Percentiles rank a stretch among this genome's conserved stretches.
These are phyloP conservation scores for Aegithalos caudatus DNA, from an alignment of 2,113 vertebrate species.

Conservation along the genomic window DNA sequence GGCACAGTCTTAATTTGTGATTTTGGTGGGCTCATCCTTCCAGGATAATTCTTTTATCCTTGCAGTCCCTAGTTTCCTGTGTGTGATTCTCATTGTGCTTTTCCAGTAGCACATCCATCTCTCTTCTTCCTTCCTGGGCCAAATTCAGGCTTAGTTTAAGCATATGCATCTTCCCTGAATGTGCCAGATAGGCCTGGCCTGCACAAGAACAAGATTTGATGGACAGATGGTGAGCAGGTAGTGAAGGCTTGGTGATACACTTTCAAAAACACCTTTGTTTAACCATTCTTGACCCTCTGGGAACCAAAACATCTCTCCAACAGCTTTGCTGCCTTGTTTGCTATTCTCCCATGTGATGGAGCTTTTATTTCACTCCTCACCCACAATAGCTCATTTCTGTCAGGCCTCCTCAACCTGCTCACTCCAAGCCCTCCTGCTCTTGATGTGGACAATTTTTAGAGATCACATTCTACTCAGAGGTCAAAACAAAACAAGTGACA, in stretches of 20 bases:
- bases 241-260: background rate
- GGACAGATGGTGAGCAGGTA: background rate
- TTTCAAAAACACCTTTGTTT: background rate
- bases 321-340: background rate
- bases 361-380: background rate
- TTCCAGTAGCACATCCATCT: background rate
- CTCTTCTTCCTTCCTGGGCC: background rate
- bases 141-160: background rate
- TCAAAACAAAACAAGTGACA: slow-evolving; percentile 55
- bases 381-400: background rate
- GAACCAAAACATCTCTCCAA: background rate
- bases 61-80: background rate
- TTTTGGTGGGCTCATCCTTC: background rate
- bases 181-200: background rate
- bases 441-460: slow-evolving; percentile 1
- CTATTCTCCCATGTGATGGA: background rate
- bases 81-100: background rate
- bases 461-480: slow-evolving; percentile 12
- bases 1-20: background rate
- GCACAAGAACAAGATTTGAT: background rate
- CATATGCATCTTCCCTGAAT: background rate
- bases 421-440: background rate
- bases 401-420: background rate
- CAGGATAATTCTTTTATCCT: background rate
- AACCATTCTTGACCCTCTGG: background rate